Percentiles rank a stretch among this genome's conserved stretches.
phyloP scores from a whole-genome alignment of 1,140 invertebrate species.

The Drosophila sproati region DNA sequence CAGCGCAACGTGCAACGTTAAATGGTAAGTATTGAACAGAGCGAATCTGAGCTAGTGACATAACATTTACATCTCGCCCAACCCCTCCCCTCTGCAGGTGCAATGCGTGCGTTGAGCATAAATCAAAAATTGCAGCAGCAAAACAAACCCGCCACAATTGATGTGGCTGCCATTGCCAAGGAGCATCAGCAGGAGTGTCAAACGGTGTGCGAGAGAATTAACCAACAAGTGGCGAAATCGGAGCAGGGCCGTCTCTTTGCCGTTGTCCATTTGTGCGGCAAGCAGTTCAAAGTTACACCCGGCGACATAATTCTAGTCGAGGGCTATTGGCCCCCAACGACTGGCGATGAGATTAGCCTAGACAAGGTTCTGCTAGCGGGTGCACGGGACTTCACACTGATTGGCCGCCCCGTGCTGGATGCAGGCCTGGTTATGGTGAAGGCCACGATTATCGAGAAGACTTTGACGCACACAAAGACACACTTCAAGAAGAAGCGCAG shows the following conservation, averaged over 20 bases:
- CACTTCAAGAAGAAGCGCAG: constrained; percentile 90
- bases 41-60: constrained; percentile 47
- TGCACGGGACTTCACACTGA: constrained; percentile 92
- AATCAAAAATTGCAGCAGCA: constrained; percentile 62
- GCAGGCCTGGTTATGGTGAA: constrained; percentile 90
- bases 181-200: constrained; percentile 68
- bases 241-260: constrained; percentile 93
- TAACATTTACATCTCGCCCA: constrained; percentile 40
- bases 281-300: constrained; percentile 94
- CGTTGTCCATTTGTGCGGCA: constrained; percentile 92
- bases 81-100: constrained; percentile 35
- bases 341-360: constrained; percentile 92
- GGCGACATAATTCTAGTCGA: constrained; percentile 94
- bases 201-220: constrained; percentile 86
- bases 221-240: constrained; percentile 86
- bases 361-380: constrained; percentile 95
- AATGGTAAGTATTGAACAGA: constrained; percentile 27
- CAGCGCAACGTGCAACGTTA: constrained; percentile 30
- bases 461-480: constrained; percentile 92
- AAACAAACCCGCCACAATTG: constrained; percentile 48
- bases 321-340: constrained; percentile 92
- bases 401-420: constrained; percentile 93
- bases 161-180: constrained; percentile 42
- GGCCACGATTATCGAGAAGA: constrained; percentile 96
- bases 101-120: constrained; percentile 70